Conservation (phyloP, 2,888 invertebrate genomes). For the Pristionchus exspectatus region DNA sequence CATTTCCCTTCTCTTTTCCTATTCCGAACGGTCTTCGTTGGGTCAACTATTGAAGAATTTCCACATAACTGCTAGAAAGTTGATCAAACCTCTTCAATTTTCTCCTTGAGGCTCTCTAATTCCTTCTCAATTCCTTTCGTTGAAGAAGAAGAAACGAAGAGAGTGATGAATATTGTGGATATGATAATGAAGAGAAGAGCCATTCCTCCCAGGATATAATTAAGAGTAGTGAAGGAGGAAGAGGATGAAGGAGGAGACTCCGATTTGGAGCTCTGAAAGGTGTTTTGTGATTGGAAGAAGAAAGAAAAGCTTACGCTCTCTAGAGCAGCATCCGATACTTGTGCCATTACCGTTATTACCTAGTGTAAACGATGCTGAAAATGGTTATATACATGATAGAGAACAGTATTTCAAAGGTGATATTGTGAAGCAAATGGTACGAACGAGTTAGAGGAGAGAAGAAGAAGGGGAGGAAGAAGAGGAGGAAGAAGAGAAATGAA, state of each 20-base stretch:
- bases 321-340: neutral
- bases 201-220: neutral
- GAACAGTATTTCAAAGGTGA: no score
- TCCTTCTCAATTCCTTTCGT: neutral
- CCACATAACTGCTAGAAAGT: no score
- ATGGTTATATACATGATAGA: neutral
- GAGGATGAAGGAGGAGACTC: neutral
- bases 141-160: neutral
- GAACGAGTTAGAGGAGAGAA: neutral
- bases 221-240: slow-evolving; percentile 6
- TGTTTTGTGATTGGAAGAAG: neutral
- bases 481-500: neutral
- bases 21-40: no score
- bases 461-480: neutral
- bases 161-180: neutral
- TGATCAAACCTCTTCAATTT: neutral
- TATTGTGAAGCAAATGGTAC: no score
- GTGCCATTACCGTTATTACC: neutral
- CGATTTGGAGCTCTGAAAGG: neutral
- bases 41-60: no score
- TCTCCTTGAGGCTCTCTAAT: slow-evolving; percentile 8
- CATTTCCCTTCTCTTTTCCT: no score
- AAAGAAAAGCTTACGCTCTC: neutral
- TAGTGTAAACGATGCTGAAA: neutral
- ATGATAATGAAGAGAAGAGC: neutral